A percentile compares a stretch with the other conserved stretches of the same genome.
These are phyloP conservation scores for Amphipoea oculea DNA, from an alignment of 2,888 invertebrate genomes.

Conservation along the genomic window DNA sequence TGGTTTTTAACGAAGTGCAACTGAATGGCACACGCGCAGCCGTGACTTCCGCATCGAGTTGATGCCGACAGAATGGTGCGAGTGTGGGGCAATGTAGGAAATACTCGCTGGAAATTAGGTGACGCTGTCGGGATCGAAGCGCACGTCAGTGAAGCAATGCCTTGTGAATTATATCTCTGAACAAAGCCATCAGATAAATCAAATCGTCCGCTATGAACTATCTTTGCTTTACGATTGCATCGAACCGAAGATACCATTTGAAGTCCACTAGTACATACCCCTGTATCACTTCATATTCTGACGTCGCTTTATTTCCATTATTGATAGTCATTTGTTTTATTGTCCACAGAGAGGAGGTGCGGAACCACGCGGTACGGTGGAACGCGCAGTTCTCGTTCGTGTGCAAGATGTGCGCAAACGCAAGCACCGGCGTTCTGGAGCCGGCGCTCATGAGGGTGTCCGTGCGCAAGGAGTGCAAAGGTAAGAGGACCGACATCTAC, in stretches of 20 bases:
- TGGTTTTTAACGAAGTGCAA: conserved; percentile 35
- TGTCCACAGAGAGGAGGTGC: conserved; percentile 95
- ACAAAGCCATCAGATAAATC: neutral
- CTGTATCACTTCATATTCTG: neutral
- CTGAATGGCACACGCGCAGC: conserved; percentile 32
- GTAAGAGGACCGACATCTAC: conserved; percentile 71
- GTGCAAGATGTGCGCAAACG: conserved; percentile 99
- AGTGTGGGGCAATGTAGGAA: conserved; percentile 26
- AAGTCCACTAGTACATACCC: neutral
- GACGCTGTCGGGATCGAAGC: neutral
- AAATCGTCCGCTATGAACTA: neutral
- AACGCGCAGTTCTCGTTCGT: conserved; percentile 97
- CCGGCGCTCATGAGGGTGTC: conserved; percentile 98
- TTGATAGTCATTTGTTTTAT: conserved; percentile 28
- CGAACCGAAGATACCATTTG: neutral
- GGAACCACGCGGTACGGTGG: conserved; percentile 98
- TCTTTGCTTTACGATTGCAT: neutral
- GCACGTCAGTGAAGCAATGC: neutral
- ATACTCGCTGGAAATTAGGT: conserved; percentile 14
- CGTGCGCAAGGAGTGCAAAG: conserved; percentile 97
- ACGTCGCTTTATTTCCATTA: neutral
- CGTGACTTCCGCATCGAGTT: conserved; percentile 46
- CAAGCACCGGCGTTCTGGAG: conserved; percentile 98
- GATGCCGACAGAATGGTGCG: conserved; percentile 6
- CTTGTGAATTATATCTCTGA: neutral